phyloP scores from a whole-genome alignment of 2,113 vertebrate genomes.

The Chitala chitala region DNA sequence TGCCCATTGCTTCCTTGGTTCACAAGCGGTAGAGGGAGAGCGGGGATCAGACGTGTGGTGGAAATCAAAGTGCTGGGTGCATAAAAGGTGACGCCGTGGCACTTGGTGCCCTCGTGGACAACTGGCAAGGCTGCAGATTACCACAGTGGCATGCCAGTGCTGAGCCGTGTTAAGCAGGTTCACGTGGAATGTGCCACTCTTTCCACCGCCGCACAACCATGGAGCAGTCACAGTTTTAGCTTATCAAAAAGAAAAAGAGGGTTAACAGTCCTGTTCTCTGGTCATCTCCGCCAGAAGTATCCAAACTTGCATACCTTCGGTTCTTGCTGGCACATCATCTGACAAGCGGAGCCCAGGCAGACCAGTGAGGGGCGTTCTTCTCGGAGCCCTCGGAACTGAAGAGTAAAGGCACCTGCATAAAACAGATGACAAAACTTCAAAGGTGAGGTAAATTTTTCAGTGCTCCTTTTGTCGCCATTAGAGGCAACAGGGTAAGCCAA shows the following conservation, averaged over 20 bases:
- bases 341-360: neutral
- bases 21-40: constrained; percentile 29
- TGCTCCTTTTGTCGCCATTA: neutral
- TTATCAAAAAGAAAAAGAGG: too few species aligned
- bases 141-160: too few species aligned
- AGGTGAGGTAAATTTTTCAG: constrained; percentile 8
- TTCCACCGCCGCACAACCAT: too few species aligned
- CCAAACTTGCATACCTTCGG: neutral
- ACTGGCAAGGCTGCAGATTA: neutral
- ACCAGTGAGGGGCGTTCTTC: neutral
- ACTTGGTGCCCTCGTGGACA: neutral
- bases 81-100: neutral
- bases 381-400: neutral
- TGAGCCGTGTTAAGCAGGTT: too few species aligned
- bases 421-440: neutral
- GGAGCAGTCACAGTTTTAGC: too few species aligned
- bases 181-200: too few species aligned
- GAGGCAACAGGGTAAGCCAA: neutral
- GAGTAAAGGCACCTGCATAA: neutral
- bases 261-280: too few species aligned
- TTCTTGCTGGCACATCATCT: neutral
- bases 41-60: neutral
- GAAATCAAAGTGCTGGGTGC: neutral
- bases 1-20: constrained; percentile 40
- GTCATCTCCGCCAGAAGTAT: neutral